Evolutionary conservation across 53 echinoderm and acorn worm genomes (phyloP).

Genomic region (Mesocentrotus franciscanus): DNA sequence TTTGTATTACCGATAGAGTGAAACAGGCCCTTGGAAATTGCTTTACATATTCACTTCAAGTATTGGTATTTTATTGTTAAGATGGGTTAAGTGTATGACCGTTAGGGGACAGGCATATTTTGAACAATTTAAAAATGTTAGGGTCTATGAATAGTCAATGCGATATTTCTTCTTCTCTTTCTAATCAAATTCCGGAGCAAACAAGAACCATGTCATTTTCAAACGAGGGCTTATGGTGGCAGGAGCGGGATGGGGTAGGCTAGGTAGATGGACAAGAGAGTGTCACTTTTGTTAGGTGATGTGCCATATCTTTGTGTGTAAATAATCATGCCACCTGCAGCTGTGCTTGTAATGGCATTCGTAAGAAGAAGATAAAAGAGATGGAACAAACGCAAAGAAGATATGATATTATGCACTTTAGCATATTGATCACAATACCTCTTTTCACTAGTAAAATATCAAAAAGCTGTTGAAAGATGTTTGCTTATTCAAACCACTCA

Average conservation of each 20-base stretch:
- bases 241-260: background rate
- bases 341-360: constrained; percentile 2
- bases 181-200: background rate
- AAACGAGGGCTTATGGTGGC: background rate
- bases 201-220: background rate
- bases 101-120: background rate
- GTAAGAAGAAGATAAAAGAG: background rate
- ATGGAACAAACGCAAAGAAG: background rate
- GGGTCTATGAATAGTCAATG: background rate
- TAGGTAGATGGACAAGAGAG: background rate
- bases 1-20: background rate
- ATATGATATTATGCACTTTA: background rate
- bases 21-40: constrained; percentile 18
- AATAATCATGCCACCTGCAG: constrained; percentile 34
- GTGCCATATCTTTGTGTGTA: constrained; percentile 35
- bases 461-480: background rate
- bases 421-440: background rate
- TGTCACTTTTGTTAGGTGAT: constrained; percentile 16
- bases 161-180: background rate
- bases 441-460: background rate
- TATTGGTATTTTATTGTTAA: constrained; percentile 33
- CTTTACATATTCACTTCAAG: constrained; percentile 8
- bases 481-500: too few relatives aligned
- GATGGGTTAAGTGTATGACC: background rate
- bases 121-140: background rate